These are phyloP conservation scores for Thunnus albacares DNA, from an alignment of 2,797 vertebrate species.

Conservation along the genomic window DNA sequence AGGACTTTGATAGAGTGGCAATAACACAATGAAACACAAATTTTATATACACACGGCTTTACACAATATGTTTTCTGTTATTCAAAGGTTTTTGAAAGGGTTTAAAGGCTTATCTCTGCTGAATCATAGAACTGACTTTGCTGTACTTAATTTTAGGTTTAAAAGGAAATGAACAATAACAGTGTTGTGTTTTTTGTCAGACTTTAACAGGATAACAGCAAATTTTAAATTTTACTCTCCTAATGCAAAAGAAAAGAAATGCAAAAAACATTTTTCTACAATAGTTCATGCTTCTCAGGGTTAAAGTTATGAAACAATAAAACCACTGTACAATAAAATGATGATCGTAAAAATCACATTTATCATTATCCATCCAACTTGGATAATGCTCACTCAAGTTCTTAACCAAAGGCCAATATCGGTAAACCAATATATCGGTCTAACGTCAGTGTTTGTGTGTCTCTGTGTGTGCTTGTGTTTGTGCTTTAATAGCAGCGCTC, in stretches of 20 bases:
- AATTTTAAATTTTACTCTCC: not conserved
- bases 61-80: not conserved
- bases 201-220: not conserved
- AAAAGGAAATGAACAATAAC: not conserved
- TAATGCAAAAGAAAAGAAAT: constrained; percentile 5
- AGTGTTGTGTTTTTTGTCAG: not conserved
- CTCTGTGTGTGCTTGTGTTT: constrained; percentile 39
- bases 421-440: constrained; percentile 6
- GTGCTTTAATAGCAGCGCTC: constrained; percentile 74
- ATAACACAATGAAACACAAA: constrained; percentile 34
- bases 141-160: not conserved
- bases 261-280: not conserved
- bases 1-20: constrained; percentile 46
- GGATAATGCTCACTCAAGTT: constrained; percentile 4
- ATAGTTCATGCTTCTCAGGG: not conserved
- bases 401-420: constrained; percentile 38
- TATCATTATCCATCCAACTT: not conserved
- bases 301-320: constrained; percentile 4
- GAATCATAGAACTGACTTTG: not conserved
- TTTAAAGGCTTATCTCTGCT: not conserved
- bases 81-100: not conserved
- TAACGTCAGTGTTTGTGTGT: constrained; percentile 28
- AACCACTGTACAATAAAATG: not conserved
- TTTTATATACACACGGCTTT: constrained; percentile 1
- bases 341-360: not conserved